Evolutionary conservation across 2,888 invertebrate genomes (phyloP).

Genomic region (Polyploca ridens): DNA sequence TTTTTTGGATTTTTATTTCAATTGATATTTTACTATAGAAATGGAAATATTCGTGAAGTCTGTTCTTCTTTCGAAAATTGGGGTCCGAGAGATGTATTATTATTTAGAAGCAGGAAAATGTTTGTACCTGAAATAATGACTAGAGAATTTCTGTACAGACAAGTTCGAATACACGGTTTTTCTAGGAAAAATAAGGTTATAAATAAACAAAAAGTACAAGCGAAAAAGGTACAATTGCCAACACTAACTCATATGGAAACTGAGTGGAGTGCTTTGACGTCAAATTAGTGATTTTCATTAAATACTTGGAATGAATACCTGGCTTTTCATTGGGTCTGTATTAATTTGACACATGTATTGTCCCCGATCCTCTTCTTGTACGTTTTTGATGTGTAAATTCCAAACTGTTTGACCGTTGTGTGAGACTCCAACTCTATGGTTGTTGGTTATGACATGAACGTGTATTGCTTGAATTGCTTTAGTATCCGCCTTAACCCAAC

Average conservation of each 20-base stretch:
- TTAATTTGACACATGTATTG: conserved; percentile 98
- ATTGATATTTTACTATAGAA: conserved; percentile 39
- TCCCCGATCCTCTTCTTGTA: conserved; percentile 94
- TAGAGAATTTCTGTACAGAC: conserved; percentile 76
- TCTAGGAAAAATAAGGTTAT: conserved; percentile 32
- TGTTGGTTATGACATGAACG: conserved; percentile 96
- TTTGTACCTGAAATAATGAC: conserved; percentile 81
- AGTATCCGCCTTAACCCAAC: conserved; percentile 96
- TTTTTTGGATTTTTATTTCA: conserved; percentile 48
- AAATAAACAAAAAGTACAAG: conserved; percentile 12
- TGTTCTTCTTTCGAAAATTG: conserved; percentile 55
- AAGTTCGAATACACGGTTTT: conserved; percentile 71
- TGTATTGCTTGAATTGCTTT: conserved; percentile 97
- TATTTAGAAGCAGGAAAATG: conserved; percentile 74
- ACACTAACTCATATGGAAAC: conserved; percentile 22
- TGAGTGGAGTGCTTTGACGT: conserved; percentile 60
- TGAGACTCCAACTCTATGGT: conserved; percentile 93
- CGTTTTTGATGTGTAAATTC: conserved; percentile 95
- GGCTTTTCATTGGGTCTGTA: conserved; percentile 97
- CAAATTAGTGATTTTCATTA: conserved; percentile 44
- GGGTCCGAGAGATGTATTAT: conserved; percentile 68
- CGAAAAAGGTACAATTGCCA: not conserved
- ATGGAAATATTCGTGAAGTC: conserved; percentile 36
- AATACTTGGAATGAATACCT: conserved; percentile 83
- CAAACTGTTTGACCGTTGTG: conserved; percentile 94